These are phyloP conservation scores for human DNA, from an alignment of 2,113 vertebrate species.

Conservation along the genomic window GRCh38 chrX:110880001-110880500, in stretches of 20 bases:
- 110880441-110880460: not conserved
- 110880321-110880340: constrained; percentile 9
- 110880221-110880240: not conserved
- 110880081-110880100: not conserved
- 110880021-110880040: too few species aligned
- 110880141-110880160: not conserved
- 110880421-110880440: not conserved
- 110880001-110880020: too few species aligned
- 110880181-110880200: not conserved
- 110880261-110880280: not conserved
- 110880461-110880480: not conserved
- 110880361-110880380: not conserved
- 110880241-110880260: not conserved
- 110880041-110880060: not conserved
- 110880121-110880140: not conserved
- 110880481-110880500: not conserved
- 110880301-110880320: not conserved
- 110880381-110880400: not conserved
- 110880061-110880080: not conserved
- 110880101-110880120: not conserved
- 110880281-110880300: not conserved
- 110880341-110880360: not conserved
- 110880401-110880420: not conserved
- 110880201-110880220: not conserved
- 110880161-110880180: not conserved